Percentiles rank a stretch among this genome's conserved stretches.
phyloP scores from a whole-genome alignment of 64 coral and sea anemone species.

The Montipora sp. region DNA sequence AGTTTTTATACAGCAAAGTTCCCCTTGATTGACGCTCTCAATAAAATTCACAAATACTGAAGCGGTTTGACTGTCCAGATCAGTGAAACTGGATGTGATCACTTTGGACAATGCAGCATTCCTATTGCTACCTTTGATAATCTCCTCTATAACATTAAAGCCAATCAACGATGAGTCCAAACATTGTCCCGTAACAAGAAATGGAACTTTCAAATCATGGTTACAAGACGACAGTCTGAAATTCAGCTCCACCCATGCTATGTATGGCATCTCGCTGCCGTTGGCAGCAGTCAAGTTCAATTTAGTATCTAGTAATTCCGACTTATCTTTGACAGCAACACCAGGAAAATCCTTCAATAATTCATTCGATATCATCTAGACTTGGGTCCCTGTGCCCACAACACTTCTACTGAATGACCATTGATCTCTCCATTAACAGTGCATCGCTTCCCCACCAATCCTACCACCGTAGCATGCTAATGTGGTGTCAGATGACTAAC shows the following conservation, averaged over 20 bases:
- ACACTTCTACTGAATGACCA: no score
- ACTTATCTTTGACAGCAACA: not conserved
- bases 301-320: constrained; percentile 26
- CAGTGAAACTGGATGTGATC: constrained; percentile 30
- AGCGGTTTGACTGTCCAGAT: constrained; percentile 24
- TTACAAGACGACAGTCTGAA: constrained; percentile 50
- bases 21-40: no score
- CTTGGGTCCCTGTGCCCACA: not conserved
- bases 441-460: no score
- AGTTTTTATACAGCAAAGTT: no score
- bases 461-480: no score
- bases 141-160: not conserved
- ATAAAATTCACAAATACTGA: constrained; percentile 35
- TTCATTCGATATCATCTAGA: constrained; percentile 23
- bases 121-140: constrained; percentile 17
- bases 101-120: constrained; percentile 18
- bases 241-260: constrained; percentile 18
- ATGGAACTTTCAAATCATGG: constrained; percentile 46
- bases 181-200: constrained; percentile 53
- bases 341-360: constrained; percentile 26
- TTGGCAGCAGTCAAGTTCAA: no score
- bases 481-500: no score
- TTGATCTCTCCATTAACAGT: no score
- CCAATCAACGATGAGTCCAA: constrained; percentile 61
- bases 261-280: no score